Base-by-base conservation (phyloP, 2,888 invertebrate species). In the Allacma fusca region DNA sequence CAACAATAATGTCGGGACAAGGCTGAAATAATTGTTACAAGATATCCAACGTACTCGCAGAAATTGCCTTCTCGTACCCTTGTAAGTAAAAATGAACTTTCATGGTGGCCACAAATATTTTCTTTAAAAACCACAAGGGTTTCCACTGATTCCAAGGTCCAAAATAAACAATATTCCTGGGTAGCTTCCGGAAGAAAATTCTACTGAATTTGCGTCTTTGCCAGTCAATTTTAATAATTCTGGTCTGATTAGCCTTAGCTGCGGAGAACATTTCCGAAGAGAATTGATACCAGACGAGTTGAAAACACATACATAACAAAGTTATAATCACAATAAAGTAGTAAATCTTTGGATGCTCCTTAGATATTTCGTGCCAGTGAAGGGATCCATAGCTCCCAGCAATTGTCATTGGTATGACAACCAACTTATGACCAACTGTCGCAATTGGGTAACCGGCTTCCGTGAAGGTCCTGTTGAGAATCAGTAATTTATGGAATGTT, bases 61-160 rank as follows among this genome's bases (percentile, higher is more conserved):
- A 50, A n/a, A 50, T n/a, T 19, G 40, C 13, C 5, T 5, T 40
- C 13, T 9, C 43, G 23, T 74, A 64, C 13, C 75, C 57, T 7
- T 67, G 75, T 9, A 73, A 34, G 28, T 76, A 76, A 29, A 76
- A 68, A 29, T 76, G 69, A 0, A 69, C 57, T 59, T 76, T 76
- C 13, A 76, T 69, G 12, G 26, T 69, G 1, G 59, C 26, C 1
- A 69, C 40, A 9, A 57, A 21, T 1, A 76, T 40, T 19, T 68
- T 76, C 23, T 59, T 68, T 9, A 76, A 29, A 34, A 76, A 76
- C 16, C 12, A 9, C 0, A 57, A 29, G 0, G 75, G 75, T 16
- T 21, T 40, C 75, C 68, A 76, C 50, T 69, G 75, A 21, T 69
- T 50, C 16, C 50, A 69, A 19, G 50, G 9, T 4, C 34, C 12